Conservation (phyloP, 2,888 invertebrate species). For the Callosobruchus maculatus region DNA sequence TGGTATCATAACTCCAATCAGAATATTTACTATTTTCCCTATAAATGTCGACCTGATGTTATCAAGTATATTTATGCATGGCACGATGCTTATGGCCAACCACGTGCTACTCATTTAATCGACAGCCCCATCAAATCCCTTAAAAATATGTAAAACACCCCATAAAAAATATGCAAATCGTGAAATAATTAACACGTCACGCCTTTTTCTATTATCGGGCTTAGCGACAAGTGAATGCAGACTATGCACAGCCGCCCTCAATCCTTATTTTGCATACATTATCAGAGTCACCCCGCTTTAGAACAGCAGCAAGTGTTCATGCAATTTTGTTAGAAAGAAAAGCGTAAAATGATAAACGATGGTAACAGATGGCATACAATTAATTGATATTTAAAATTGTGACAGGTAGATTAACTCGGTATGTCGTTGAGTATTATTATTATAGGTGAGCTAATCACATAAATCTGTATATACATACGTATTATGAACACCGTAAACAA, state of each 20-base stretch:
- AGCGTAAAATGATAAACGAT: conserved; percentile 29
- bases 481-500: no score
- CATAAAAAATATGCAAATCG: conserved; percentile 33
- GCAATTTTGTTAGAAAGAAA: conserved; percentile 30
- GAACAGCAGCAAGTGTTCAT: conserved; percentile 33
- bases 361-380: conserved; percentile 29
- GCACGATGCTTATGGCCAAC: no score
- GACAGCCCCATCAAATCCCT: background rate
- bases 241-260: conserved; percentile 4
- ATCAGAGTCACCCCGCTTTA: conserved; percentile 24
- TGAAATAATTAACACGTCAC: conserved; percentile 43
- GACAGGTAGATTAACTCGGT: background rate
- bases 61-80: no score
- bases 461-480: no score
- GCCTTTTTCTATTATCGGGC: conserved; percentile 41
- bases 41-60: no score
- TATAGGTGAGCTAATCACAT: no score
- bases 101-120: background rate
- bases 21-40: no score
- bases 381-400: background rate
- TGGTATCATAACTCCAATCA: no score
- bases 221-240: conserved; percentile 41
- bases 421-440: no score
- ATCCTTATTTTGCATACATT: conserved; percentile 18
- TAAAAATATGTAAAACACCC: background rate